Conservation (phyloP, 2,797 vertebrate genomes). For the Acipenser oxyrinchus region DNA sequence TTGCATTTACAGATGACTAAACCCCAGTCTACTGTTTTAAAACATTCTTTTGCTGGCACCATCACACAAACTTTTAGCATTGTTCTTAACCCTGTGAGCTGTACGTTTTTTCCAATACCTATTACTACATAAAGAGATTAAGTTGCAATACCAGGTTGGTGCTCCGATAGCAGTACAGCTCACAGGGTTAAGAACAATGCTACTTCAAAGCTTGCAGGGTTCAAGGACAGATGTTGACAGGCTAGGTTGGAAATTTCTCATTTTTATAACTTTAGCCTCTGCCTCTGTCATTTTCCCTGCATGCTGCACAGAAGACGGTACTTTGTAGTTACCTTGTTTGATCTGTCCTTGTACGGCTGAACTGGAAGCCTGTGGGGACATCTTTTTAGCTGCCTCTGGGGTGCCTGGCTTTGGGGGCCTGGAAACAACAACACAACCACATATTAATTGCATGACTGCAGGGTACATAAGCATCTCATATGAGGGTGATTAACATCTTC, state of each 20-base stretch:
- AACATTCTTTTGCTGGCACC: no score
- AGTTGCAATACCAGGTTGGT: not conserved
- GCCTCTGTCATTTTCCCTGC: conserved; percentile 23
- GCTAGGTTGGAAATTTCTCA: conserved; percentile 23
- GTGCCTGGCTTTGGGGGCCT: conserved; percentile 86
- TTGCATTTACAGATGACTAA: no score
- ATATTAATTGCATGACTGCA: conserved; percentile 39
- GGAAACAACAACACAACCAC: conserved; percentile 56
- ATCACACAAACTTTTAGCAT: no score
- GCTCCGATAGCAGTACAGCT: not conserved
- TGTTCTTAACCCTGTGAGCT: no score
- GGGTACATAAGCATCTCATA: no score
- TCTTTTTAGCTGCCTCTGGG: conserved; percentile 75
- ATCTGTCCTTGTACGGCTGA: conserved; percentile 82
- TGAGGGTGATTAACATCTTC: no score
- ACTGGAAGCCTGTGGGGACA: conserved; percentile 60
- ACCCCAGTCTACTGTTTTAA: no score
- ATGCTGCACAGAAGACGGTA: conserved; percentile 30
- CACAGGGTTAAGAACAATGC: not conserved
- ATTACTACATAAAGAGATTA: no score
- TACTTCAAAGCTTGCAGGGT: not conserved
- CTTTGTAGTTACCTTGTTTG: conserved; percentile 89
- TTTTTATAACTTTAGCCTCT: conserved; percentile 13
- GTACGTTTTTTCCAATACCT: no score
- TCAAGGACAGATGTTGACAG: conserved; percentile 6